Evolutionary conservation across 2,113 vertebrate genomes (phyloP), one percentile per base, ranked within the genome.

Genomic region (Himantopus leucocephalus): DNA sequence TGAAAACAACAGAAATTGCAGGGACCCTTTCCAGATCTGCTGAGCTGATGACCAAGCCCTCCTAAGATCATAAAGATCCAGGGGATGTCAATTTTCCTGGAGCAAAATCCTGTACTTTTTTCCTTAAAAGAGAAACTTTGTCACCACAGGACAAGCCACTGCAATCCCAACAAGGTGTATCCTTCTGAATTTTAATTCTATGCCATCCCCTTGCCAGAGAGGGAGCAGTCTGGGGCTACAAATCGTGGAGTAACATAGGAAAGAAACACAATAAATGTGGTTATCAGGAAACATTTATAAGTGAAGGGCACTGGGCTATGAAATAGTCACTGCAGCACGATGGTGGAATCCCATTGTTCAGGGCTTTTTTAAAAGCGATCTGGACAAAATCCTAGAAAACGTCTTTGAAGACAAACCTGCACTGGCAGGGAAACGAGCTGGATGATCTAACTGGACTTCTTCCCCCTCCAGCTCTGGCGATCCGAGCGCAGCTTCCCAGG

Each of bases 391-490:
- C 93, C 90, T 95, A 63, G 90, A 90, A 96, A 94, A 93, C 0
- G 45, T 88, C 96, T 85, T 92, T 83, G 37, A 92, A 93, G 87
- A 93, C 91, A 91, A 93, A 96, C 94, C 94, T 97, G 94, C 1
- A 0, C 75, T 94, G 91, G 74, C 96, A 90, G 75, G 50, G 78
- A 43, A 47, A 77, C 0, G 10, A 82, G 68, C 67, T 48, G 70
- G 86, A 66, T 39, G 76, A 84, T 58, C 83, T 74, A 82, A 71
- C 19, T 24, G 83, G 83, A 22, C 45, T 34, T 5, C 26, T 91
- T 91, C 71, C 79, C 74, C 60, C 83, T 82, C 45, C 77, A 81
- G 62, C 53, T 68, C 85, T 63, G 77, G 41, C 26, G 16, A 53
- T 63, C 15, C 6, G 39, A 88, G 59, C 34, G 2, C 41, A 53